Evolutionary conservation across 2,888 invertebrate genomes (phyloP), one percentile per base, ranked within the genome.

Genomic region (Pyralis farinalis): DNA sequence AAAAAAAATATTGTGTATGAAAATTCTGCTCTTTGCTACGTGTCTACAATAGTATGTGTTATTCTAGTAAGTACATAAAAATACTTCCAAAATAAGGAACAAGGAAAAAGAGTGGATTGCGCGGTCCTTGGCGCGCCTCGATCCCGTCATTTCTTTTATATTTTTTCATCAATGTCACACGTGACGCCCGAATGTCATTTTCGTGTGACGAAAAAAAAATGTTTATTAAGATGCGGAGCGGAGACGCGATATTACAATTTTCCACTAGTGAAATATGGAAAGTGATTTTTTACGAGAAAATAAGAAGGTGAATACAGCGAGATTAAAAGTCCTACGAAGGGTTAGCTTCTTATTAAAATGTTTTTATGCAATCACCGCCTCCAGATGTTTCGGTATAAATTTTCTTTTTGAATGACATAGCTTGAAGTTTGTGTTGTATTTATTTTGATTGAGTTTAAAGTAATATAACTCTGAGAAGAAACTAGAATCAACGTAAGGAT

Each of bases 151-250:
- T 76, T 79, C 84, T 82, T 85, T 86, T 84, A 88, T 85, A 88
- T 88, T 86, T 87, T 88, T 88, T 87, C 88, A 88, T 88, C 88
- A 88, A 88, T 80, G 86, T 87, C 84, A 85, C 88, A 88, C 75
- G 85, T 88, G 88, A 83, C 84, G 88, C 86, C 83, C 51, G 70
- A 83, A 87, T 85, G 86, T 84, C 88, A 88, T 87, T 88, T 88
- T 88, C 85, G 81, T 85, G 71, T 69, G 81, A 82, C 68, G 77
- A 71, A 85, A 84, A 84, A n/a, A 87, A 87, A 86, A 86, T 83
- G 82, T 85, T 87, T 87, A 87, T 88, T 86, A 88, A 83, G 84
- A 85, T 73, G 75, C 65, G 59, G 58, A 56, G 64, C 67, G 61
- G 61, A 59, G 63, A 64, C 73, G 73, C 78, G 80, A 81, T 87